A percentile compares a stretch with the other conserved stretches of the same genome.
phyloP scores from a whole-genome alignment of 2,113 vertebrate genomes.

The Pelusios castaneus region DNA sequence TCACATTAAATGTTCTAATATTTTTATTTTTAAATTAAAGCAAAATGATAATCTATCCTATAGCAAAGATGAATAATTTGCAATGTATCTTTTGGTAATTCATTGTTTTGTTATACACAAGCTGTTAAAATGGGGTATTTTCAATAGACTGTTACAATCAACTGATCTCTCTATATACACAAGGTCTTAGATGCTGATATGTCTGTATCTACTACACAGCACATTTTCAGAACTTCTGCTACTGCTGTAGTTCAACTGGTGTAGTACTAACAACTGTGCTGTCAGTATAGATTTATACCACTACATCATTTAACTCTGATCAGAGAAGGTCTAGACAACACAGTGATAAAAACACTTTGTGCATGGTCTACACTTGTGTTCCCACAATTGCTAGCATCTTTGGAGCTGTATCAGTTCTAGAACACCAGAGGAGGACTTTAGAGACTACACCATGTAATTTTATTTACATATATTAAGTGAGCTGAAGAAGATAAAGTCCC shows the following conservation, averaged over 20 bases:
- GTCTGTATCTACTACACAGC: rapidly evolving
- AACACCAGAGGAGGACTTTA: background rate
- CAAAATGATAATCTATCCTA: background rate
- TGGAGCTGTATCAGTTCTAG: background rate
- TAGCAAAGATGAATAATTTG: background rate
- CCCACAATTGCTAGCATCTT: background rate
- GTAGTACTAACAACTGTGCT: rapidly evolving
- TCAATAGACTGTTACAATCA: background rate
- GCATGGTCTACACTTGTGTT: background rate
- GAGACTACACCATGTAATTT: background rate
- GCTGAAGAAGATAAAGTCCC: background rate
- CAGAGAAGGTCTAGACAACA: background rate
- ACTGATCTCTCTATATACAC: background rate
- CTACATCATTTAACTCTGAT: background rate
- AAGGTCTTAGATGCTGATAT: background rate
- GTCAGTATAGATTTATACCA: background rate
- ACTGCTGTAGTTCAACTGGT: background rate
- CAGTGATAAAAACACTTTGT: background rate
- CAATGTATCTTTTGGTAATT: rapidly evolving
- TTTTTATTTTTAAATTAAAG: rapidly evolving
- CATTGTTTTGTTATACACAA: rapidly evolving
- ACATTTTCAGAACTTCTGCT: background rate
- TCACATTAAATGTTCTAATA: rapidly evolving
- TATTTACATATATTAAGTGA: background rate
- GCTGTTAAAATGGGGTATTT: background rate